Percentiles rank a stretch among this genome's conserved stretches.
Conservation (phyloP, 35 echinoderm and acorn worm species). For the Lytechinus pictus region DNA sequence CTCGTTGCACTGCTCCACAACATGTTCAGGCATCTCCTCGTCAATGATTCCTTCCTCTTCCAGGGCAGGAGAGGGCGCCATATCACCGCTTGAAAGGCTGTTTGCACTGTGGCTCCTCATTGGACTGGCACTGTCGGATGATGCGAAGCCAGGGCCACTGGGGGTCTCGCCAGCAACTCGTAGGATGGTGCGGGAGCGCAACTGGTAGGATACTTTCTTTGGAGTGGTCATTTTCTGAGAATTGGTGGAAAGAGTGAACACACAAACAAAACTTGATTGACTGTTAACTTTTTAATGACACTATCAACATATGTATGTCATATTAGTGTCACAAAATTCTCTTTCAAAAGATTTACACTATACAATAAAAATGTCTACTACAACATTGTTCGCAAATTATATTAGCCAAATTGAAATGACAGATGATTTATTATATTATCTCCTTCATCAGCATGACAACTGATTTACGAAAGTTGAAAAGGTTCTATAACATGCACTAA, state of each 20-base stretch:
- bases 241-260: constrained; percentile 23
- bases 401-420: no score
- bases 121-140: background rate
- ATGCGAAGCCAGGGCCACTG: background rate
- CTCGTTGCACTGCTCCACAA: constrained; percentile 89
- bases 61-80: background rate
- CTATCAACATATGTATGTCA: no score
- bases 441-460: no score
- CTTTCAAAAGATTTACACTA: no score
- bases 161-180: constrained; percentile 14
- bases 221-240: constrained; percentile 81
- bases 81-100: background rate
- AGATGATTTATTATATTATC: no score
- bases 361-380: no score
- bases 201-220: constrained; percentile 72
- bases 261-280: no score
- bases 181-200: constrained; percentile 67
- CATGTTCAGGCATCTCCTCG: constrained; percentile 84
- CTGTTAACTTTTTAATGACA: no score
- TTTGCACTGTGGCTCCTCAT: background rate
- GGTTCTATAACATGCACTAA: no score
- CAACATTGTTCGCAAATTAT: no score
- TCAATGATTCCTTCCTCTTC: constrained; percentile 77
- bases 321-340: no score
- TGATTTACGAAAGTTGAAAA: no score